Evolutionary conservation across 2,888 invertebrate genomes (phyloP).

Genomic region (Quadroppia sp.): DNA sequence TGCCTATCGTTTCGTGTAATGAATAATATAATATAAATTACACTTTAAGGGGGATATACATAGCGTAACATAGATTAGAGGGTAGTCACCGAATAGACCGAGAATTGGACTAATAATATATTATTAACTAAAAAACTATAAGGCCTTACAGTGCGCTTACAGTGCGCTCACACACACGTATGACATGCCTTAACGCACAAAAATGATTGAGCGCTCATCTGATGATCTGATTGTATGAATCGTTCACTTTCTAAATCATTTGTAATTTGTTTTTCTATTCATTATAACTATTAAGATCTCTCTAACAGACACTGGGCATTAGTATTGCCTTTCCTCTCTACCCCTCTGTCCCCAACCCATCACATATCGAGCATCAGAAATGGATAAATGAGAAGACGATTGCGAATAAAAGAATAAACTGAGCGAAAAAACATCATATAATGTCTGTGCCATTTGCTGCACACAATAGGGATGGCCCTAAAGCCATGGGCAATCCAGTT

Average conservation of each 20-base stretch:
- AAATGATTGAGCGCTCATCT: conserved; percentile 21
- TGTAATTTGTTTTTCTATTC: conserved; percentile 24
- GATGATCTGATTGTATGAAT: too few relatives aligned
- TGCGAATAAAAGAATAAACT: too few relatives aligned
- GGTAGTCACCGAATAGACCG: conserved; percentile 4
- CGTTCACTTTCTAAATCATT: conserved; percentile 3
- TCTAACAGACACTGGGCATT: background rate
- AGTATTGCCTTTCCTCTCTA: too few relatives aligned
- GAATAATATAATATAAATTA: background rate
- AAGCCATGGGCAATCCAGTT: too few relatives aligned
- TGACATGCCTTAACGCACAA: conserved; percentile 10
- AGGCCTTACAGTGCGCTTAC: conserved; percentile 3
- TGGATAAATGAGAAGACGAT: too few relatives aligned
- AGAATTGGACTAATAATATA: conserved; percentile 16
- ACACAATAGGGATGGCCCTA: too few relatives aligned
- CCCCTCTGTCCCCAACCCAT: too few relatives aligned
- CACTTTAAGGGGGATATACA: background rate
- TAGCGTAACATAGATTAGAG: conserved; percentile 8
- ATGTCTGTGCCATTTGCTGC: too few relatives aligned
- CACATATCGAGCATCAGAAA: too few relatives aligned
- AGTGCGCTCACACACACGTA: background rate
- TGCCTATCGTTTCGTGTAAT: background rate
- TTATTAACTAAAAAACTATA: conserved; percentile 10
- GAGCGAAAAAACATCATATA: too few relatives aligned
- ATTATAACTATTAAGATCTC: conserved; percentile 14